Conservation (phyloP, 2,797 vertebrate genomes). For the Staurois parvus region DNA sequence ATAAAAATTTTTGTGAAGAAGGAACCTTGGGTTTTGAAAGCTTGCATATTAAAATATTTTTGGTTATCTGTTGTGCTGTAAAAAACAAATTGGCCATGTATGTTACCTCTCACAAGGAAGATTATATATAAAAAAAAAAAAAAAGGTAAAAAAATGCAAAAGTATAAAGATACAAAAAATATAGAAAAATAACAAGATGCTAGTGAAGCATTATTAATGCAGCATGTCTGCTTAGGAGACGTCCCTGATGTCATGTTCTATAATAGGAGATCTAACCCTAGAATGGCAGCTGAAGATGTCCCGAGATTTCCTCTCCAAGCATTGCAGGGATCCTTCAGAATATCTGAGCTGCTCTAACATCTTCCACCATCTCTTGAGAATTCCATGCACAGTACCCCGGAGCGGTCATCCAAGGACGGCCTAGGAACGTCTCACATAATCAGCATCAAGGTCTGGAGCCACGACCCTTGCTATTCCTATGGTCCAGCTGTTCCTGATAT, state of each 20-base stretch:
- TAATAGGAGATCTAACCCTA: conserved; percentile 28
- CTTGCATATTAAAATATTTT: no score
- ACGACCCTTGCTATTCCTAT: conserved; percentile 28
- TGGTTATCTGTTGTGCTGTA: no score
- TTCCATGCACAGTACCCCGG: conserved; percentile 1
- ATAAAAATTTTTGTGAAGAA: no score
- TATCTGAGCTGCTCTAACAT: conserved; percentile 5
- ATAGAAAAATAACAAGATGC: background rate
- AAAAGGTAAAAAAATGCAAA: no score
- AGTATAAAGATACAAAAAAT: background rate
- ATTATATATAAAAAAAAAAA: no score
- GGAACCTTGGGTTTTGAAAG: no score
- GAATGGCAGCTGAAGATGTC: conserved; percentile 38
- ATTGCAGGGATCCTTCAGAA: conserved; percentile 8
- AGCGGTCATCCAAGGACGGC: conserved; percentile 35
- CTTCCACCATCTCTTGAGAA: conserved; percentile 9
- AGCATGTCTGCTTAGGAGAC: background rate
- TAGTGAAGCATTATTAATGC: background rate
- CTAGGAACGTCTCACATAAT: conserved; percentile 30
- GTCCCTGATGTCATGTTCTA: conserved; percentile 3
- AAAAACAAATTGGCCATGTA: no score
- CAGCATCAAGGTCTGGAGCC: conserved; percentile 12
- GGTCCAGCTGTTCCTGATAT: conserved; percentile 9
- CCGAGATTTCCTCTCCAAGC: conserved; percentile 11
- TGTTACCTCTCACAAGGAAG: no score